phyloP scores from a whole-genome alignment of 2,888 invertebrate genomes.

The Neoaliturus tenellus region DNA sequence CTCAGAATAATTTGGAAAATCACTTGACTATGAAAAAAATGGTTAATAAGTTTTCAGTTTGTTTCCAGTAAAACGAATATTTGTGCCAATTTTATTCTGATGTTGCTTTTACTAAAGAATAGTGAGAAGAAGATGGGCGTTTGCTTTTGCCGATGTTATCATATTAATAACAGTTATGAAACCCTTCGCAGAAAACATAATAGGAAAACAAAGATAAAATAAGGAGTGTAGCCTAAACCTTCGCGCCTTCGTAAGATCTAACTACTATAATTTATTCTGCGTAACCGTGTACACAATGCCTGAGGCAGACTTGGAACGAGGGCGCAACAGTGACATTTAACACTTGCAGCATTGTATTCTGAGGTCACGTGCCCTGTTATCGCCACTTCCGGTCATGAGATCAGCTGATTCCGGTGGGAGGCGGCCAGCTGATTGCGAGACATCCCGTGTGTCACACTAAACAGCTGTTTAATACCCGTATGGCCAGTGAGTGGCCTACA shows the following conservation, averaged over 20 bases:
- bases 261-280: not conserved
- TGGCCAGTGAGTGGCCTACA: not conserved
- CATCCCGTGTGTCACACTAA: not conserved
- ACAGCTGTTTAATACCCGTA: slow-evolving; percentile 5
- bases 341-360: not conserved
- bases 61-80: too few species aligned
- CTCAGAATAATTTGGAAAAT: too few species aligned
- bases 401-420: slow-evolving; percentile 19
- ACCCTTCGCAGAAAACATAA: too few species aligned
- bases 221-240: not conserved
- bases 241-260: not conserved
- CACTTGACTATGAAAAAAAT: too few species aligned
- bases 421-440: not conserved
- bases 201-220: too few species aligned
- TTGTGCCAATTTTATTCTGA: too few species aligned
- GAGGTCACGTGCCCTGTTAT: not conserved
- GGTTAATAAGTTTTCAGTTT: too few species aligned
- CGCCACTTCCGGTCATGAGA: not conserved
- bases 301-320: not conserved
- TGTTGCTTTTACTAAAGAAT: too few species aligned
- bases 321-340: not conserved
- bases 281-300: not conserved
- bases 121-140: too few species aligned
- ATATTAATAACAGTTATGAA: too few species aligned
- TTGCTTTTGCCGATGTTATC: too few species aligned